Evolutionary conservation across 1,140 invertebrate genomes (phyloP).

Genomic region (Ganaspis sp.): DNA sequence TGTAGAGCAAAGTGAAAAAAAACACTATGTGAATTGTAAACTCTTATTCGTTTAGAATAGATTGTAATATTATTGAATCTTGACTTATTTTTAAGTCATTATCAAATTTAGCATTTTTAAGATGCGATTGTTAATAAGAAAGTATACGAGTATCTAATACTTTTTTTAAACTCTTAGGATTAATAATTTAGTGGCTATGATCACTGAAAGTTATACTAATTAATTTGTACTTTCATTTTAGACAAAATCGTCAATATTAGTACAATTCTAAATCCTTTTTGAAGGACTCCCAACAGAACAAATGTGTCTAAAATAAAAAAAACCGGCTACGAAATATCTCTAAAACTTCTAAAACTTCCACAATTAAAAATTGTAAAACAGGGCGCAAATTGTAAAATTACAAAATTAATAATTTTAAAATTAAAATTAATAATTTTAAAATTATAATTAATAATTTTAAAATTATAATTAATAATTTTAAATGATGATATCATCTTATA

Average conservation of each 20-base stretch:
- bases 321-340: constrained; percentile 1
- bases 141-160: constrained; percentile 24
- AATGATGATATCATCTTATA: too few species aligned
- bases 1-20: background rate
- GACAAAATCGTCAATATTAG: constrained; percentile 7
- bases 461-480: too few species aligned
- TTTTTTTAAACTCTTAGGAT: constrained; percentile 13
- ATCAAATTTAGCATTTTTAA: constrained; percentile 11
- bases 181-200: constrained; percentile 7
- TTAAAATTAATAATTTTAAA: too few species aligned
- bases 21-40: constrained; percentile 13
- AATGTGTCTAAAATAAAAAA: background rate
- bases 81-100: constrained; percentile 15
- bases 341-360: background rate
- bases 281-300: background rate
- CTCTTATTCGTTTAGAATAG: constrained; percentile 22
- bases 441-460: too few species aligned
- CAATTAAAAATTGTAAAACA: background rate
- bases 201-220: constrained; percentile 15
- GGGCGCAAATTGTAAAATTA: background rate
- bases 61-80: constrained; percentile 15
- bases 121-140: constrained; percentile 14
- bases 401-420: too few species aligned
- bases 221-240: constrained; percentile 6
- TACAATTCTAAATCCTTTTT: constrained; percentile 29